Percentiles rank a stretch among this genome's conserved stretches.
These are phyloP conservation scores for Brachionus calyciflorus DNA, from an alignment of 1,140 invertebrate species.

Conservation along the genomic window DNA sequence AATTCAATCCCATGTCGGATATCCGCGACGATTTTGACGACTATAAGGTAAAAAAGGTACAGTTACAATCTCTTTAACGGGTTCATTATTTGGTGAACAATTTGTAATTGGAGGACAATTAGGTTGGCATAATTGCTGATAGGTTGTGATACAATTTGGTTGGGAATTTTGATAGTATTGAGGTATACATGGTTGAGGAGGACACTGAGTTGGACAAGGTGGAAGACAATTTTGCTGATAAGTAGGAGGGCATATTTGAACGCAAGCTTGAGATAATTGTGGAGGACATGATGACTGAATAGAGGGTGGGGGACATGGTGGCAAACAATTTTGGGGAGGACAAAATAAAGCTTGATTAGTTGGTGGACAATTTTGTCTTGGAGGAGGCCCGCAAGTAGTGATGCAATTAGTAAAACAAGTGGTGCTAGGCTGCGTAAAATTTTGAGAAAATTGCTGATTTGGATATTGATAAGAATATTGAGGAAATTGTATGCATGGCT, in stretches of 20 bases:
- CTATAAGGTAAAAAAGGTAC: constrained; percentile 1
- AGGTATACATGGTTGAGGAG: neutral
- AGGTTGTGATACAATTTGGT: neutral
- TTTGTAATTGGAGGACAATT: neutral
- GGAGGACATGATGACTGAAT: no score
- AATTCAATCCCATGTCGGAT: constrained; percentile 4
- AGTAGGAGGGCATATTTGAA: no score
- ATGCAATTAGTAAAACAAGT: constrained; percentile 9
- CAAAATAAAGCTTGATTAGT: neutral
- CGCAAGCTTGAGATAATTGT: no score
- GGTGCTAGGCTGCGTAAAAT: neutral
- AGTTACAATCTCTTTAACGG: neutral
- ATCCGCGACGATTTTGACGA: constrained; percentile 12
- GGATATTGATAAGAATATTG: neutral
- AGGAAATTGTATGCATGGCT: neutral
- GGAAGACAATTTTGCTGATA: no score
- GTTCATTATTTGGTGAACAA: neutral
- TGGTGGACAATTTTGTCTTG: neutral
- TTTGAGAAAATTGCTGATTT: neutral
- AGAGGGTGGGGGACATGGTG: neutral
- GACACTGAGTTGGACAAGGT: no score
- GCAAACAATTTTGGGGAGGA: neutral
- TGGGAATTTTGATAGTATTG: neutral
- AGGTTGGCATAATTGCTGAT: neutral
- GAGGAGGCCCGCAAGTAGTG: neutral